phyloP scores from a whole-genome alignment of 1,140 invertebrate genomes.

The Ceratina japonica region DNA sequence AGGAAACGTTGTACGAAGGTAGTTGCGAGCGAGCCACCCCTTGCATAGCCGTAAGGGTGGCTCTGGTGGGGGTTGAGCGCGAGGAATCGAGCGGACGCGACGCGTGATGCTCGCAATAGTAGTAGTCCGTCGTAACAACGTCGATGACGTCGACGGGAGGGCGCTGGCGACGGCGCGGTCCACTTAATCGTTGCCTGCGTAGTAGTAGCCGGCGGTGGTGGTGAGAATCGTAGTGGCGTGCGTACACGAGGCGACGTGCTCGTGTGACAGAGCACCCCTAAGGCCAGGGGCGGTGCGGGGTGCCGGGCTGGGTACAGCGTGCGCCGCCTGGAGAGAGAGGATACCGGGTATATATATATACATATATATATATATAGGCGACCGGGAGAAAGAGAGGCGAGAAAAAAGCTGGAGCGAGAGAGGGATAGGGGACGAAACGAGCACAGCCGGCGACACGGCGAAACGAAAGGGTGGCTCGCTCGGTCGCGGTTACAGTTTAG shows the following conservation, averaged over 20 bases:
- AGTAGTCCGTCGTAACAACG: conserved; percentile 50
- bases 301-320: conserved; percentile 7
- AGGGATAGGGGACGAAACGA: conserved; percentile 2
- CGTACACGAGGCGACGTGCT: conserved; percentile 35
- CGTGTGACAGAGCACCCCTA: not conserved
- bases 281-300: not conserved
- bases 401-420: not conserved
- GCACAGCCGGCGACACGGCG: conserved; percentile 22
- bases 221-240: conserved; percentile 47
- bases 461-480: conserved; percentile 45
- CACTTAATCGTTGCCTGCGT: conserved; percentile 39
- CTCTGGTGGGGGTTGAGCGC: conserved; percentile 9
- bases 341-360: not conserved
- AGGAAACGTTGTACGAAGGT: too few species aligned
- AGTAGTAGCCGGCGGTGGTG: conserved; percentile 27
- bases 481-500: conserved; percentile 32
- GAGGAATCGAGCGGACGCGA: conserved; percentile 53
- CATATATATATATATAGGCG: too few species aligned
- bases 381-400: not conserved
- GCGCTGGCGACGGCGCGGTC: conserved; percentile 46
- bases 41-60: not conserved
- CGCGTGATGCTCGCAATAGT: conserved; percentile 42
- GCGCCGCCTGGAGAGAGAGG: not conserved
- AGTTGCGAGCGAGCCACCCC: too few species aligned
- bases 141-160: conserved; percentile 52